A percentile compares a stretch with the other conserved stretches of the same genome.
Evolutionary conservation across 2,113 vertebrate species (phyloP).

Genomic region (Ploceus nigricollis): DNA sequence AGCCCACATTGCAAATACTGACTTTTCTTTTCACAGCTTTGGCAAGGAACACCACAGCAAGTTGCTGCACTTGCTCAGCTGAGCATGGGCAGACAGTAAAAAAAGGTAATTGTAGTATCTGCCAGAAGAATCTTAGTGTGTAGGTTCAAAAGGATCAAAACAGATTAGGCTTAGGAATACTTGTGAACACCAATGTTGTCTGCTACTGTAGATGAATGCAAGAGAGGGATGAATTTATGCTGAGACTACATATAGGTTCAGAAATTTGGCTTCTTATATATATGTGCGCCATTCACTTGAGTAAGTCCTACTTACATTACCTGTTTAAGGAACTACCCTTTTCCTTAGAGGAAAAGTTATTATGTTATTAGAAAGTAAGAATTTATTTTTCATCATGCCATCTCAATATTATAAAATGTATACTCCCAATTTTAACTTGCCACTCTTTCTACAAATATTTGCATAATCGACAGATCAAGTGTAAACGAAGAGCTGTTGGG

Average conservation of each 20-base stretch:
- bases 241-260: neutral
- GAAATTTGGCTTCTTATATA: neutral
- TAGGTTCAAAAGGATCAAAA: neutral
- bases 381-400: neutral
- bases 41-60: neutral
- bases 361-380: neutral
- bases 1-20: neutral
- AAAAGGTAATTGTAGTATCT: neutral
- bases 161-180: neutral
- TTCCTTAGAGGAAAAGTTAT: neutral
- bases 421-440: neutral
- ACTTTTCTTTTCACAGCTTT: neutral
- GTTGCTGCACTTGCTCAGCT: neutral
- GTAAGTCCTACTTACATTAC: neutral
- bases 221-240: neutral
- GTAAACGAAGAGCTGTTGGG: neutral
- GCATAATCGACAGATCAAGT: neutral
- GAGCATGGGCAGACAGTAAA: neutral
- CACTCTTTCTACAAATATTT: neutral
- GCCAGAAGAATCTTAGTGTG: neutral
- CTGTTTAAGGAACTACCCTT: neutral
- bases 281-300: accelerated
- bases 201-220: neutral
- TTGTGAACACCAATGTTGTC: neutral
- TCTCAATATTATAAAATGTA: neutral